Evolutionary conservation across 2,888 invertebrate genomes (phyloP).

Genomic region (Drosophila seclusa): DNA sequence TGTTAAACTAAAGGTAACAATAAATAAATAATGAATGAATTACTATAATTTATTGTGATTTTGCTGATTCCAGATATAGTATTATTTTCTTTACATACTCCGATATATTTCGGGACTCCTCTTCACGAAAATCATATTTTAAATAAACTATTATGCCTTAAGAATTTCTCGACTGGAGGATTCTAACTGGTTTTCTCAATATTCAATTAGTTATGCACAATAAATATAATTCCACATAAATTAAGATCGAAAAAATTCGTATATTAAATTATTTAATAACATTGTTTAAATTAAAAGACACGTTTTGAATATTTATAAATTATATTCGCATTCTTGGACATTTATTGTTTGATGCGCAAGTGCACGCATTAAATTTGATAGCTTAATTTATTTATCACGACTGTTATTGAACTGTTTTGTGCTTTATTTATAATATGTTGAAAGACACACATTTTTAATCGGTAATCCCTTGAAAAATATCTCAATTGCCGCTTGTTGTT

Average conservation of each 20-base stretch:
- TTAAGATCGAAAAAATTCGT: neutral
- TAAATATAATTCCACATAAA: neutral
- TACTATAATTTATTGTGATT: neutral
- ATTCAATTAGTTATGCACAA: neutral
- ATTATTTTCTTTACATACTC: neutral
- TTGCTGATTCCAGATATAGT: neutral
- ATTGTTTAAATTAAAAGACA: neutral
- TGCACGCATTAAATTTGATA: slow-evolving; percentile 10
- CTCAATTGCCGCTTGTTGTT: slow-evolving; percentile 58
- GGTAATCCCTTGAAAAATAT: slow-evolving; percentile 10
- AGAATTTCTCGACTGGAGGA: neutral
- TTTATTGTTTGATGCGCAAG: slow-evolving; percentile 17
- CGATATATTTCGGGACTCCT: accelerated
- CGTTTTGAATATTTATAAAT: slow-evolving; percentile 1
- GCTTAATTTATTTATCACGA: slow-evolving; percentile 26
- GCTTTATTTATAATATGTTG: slow-evolving; percentile 35
- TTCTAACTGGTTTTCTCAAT: neutral
- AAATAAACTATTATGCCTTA: neutral
- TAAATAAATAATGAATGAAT: neutral
- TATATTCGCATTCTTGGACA: slow-evolving; percentile 3
- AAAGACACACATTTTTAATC: slow-evolving; percentile 3
- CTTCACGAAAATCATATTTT: neutral
- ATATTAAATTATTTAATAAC: neutral
- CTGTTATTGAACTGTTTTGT: slow-evolving; percentile 49
- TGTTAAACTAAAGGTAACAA: neutral